These are phyloP conservation scores for Dryocosmus kuriphilus DNA, from an alignment of 2,888 invertebrate species.

Conservation along the genomic window DNA sequence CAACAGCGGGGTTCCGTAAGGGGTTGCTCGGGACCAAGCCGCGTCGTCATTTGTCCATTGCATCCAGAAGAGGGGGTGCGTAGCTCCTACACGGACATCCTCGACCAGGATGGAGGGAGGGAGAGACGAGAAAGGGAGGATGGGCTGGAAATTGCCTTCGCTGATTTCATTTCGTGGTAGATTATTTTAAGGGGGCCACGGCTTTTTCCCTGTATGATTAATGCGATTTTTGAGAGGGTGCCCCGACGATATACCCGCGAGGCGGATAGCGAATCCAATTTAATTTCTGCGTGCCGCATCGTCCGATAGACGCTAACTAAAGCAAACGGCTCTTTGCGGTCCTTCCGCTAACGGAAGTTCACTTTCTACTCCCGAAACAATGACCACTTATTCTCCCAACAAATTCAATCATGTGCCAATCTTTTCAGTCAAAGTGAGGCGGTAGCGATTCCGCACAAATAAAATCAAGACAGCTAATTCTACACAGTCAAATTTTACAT, in stretches of 20 bases:
- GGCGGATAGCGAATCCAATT: constrained; percentile 38
- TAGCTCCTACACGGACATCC: constrained; percentile 48
- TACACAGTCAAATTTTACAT: no score
- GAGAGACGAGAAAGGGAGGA: constrained; percentile 53
- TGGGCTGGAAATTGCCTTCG: constrained; percentile 75
- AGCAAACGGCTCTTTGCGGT: constrained; percentile 1
- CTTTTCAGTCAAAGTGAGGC: background rate
- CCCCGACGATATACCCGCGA: constrained; percentile 39
- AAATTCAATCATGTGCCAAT: background rate
- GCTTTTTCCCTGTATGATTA: constrained; percentile 70
- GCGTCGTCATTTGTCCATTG: constrained; percentile 76
- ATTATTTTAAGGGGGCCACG: constrained; percentile 75
- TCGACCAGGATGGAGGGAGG: background rate
- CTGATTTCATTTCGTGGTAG: constrained; percentile 77
- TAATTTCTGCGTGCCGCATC: constrained; percentile 41
- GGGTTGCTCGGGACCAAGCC: constrained; percentile 65
- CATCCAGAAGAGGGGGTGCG: constrained; percentile 59
- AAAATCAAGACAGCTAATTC: no score
- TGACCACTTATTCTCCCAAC: background rate
- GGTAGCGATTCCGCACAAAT: no score
- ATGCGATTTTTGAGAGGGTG: constrained; percentile 70
- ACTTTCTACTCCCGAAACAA: background rate
- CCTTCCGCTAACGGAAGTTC: background rate
- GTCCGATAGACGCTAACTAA: constrained; percentile 38
- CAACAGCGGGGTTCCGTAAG: constrained; percentile 58